Conservation (phyloP, 1,140 invertebrate genomes). For the Leptestheria dahalacensis region DNA sequence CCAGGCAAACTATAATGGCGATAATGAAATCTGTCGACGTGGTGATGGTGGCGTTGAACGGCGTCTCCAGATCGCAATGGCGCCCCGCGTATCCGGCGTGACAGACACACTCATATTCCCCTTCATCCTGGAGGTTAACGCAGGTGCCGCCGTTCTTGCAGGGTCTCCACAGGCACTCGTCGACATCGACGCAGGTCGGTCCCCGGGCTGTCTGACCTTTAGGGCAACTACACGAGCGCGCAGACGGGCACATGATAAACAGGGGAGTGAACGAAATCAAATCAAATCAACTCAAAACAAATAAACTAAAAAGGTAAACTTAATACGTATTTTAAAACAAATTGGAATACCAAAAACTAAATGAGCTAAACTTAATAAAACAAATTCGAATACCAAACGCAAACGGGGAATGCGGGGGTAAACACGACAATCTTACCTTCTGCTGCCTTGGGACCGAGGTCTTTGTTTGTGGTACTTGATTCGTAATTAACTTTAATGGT, state of each 20-base stretch:
- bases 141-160: constrained; percentile 58
- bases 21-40: constrained; percentile 69
- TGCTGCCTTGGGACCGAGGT: too few species aligned
- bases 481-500: too few species aligned
- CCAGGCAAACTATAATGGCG: constrained; percentile 56
- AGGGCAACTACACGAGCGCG: constrained; percentile 42
- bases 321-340: too few species aligned
- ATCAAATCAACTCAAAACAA: too few species aligned
- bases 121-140: constrained; percentile 46
- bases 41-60: constrained; percentile 55
- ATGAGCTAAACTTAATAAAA: too few species aligned
- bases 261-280: background rate
- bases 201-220: constrained; percentile 44
- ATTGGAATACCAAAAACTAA: too few species aligned
- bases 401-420: too few species aligned
- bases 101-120: constrained; percentile 58
- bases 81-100: constrained; percentile 54
- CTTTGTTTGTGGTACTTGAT: too few species aligned
- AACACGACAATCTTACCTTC: background rate
- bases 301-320: too few species aligned
- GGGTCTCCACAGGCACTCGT: constrained; percentile 49
- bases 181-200: constrained; percentile 50
- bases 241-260: background rate
- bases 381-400: too few species aligned
- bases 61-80: constrained; percentile 58